Evolutionary conservation across 2,888 invertebrate species (phyloP).

Genomic region (Aleiodes leptofemur): DNA sequence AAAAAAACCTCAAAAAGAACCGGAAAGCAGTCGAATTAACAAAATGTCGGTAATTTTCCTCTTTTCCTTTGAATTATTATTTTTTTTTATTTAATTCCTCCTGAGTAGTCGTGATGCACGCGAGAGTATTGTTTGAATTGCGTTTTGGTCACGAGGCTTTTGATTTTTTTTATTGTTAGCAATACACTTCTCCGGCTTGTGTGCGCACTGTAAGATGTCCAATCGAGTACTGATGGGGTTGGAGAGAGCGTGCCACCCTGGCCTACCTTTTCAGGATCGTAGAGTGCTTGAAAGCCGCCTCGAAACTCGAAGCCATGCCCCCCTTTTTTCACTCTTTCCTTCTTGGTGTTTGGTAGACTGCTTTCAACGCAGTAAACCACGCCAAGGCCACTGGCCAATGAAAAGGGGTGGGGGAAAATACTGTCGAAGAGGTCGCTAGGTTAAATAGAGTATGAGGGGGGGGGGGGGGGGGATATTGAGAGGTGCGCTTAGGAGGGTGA

Average conservation of each 20-base stretch:
- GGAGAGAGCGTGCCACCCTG: constrained; percentile 53
- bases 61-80: constrained; percentile 11
- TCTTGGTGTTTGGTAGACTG: background rate
- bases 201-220: constrained; percentile 52
- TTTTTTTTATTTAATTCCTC: background rate
- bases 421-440: constrained; percentile 34
- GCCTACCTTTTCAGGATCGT: constrained; percentile 45
- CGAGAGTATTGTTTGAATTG: constrained; percentile 31
- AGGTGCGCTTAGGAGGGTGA: constrained; percentile 20
- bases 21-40: background rate
- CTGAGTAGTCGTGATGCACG: constrained; percentile 23
- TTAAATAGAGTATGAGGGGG: background rate
- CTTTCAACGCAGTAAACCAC: constrained; percentile 29
- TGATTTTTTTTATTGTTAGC: background rate
- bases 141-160: constrained; percentile 35
- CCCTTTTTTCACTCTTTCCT: constrained; percentile 8
- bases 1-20: background rate
- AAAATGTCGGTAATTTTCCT: background rate
- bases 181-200: constrained; percentile 24
- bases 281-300: background rate
- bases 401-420: constrained; percentile 23
- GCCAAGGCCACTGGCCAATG: constrained; percentile 38
- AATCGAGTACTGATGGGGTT: constrained; percentile 57
- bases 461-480: background rate
- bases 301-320: constrained; percentile 7